Evolutionary conservation across 2,797 vertebrate species (phyloP).

Genomic region (Synanceia verrucosa): DNA sequence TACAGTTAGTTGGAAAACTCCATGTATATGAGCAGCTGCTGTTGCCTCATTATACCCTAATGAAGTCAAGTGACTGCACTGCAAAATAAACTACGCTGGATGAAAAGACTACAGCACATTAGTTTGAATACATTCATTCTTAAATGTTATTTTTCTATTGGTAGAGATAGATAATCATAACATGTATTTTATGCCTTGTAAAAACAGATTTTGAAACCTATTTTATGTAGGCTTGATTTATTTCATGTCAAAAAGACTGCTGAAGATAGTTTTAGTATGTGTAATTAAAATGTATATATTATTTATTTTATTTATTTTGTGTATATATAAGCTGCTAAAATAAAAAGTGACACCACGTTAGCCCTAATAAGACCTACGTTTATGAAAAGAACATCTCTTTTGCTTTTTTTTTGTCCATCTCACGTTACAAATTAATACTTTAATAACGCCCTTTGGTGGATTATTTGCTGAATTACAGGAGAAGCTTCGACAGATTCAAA

Average conservation of each 20-base stretch:
- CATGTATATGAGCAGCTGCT: slow-evolving; percentile 61
- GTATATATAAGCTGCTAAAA: too few species aligned
- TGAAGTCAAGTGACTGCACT: slow-evolving; percentile 37
- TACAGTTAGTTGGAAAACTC: slow-evolving; percentile 49
- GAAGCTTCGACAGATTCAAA: too few species aligned
- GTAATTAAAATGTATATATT: too few species aligned
- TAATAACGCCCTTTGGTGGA: too few species aligned
- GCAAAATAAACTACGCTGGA: not conserved
- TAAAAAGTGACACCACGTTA: too few species aligned
- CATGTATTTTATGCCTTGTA: not conserved
- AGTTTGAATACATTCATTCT: not conserved
- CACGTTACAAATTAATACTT: too few species aligned
- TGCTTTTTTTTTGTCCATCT: too few species aligned
- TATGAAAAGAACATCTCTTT: too few species aligned
- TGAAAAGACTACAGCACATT: not conserved
- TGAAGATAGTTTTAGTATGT: not conserved
- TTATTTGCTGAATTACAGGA: too few species aligned
- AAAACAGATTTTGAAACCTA: not conserved
- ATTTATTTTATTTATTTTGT: too few species aligned
- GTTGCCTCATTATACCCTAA: slow-evolving; percentile 60
- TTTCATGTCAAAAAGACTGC: not conserved
- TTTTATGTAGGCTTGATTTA: not conserved
- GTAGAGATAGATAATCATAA: not conserved
- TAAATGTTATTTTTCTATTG: not conserved
- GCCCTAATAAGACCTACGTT: too few species aligned